Percentiles rank a stretch among this genome's conserved stretches.
These are phyloP conservation scores for Xanthorhoe spadicearia DNA, from an alignment of 2,888 invertebrate species.

Conservation along the genomic window DNA sequence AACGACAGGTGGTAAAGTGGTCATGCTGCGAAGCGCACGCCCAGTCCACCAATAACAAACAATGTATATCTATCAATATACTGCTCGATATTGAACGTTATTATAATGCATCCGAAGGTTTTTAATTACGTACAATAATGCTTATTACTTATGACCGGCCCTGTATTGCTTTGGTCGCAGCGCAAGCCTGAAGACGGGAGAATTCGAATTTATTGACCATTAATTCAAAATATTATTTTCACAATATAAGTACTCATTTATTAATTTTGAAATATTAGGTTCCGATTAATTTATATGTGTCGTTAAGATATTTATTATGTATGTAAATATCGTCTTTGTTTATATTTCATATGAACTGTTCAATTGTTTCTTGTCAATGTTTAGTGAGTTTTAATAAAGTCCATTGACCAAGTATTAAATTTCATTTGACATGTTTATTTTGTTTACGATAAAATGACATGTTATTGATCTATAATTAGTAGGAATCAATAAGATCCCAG, in stretches of 20 bases:
- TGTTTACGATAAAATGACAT: background rate
- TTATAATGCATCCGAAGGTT: conserved; percentile 54
- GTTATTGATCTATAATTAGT: too few species aligned
- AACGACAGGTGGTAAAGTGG: conserved; percentile 85
- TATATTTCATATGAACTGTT: conserved; percentile 71
- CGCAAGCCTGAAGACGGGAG: conserved; percentile 84
- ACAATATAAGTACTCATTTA: conserved; percentile 86
- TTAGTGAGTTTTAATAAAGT: background rate
- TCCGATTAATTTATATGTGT: conserved; percentile 85
- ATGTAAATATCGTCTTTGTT: conserved; percentile 83
- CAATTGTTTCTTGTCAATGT: conserved; percentile 49
- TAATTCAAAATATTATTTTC: conserved; percentile 86
- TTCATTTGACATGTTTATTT: background rate
- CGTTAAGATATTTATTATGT: conserved; percentile 85
- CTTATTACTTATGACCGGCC: conserved; percentile 52
- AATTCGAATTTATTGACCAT: conserved; percentile 85
- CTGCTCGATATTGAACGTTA: conserved; percentile 70
- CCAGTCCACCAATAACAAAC: conserved; percentile 58
- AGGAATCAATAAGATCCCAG: too few species aligned
- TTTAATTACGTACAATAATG: conserved; percentile 53
- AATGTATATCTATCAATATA: conserved; percentile 55
- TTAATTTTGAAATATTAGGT: conserved; percentile 86
- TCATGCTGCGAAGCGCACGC: conserved; percentile 83
- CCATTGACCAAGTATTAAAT: background rate
- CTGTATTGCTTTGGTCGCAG: conserved; percentile 61